Conservation (phyloP, 2,888 invertebrate genomes). For the Acleris laterana region DNA sequence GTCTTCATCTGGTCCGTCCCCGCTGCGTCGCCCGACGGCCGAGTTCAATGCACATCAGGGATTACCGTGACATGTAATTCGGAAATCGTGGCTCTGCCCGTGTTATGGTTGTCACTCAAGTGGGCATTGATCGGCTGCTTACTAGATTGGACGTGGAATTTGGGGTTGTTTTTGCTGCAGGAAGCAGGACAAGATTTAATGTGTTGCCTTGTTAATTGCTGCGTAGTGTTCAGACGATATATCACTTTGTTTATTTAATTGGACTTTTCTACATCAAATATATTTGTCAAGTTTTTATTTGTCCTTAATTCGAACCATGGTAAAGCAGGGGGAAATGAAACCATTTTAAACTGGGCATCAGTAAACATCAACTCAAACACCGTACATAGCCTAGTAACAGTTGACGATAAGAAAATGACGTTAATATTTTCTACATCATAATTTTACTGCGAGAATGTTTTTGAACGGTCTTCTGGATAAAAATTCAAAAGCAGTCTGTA, state of each 20-base stretch:
- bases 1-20: conserved; percentile 40
- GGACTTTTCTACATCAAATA: too few species aligned
- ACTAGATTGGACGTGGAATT: conserved; percentile 10
- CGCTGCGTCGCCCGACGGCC: conserved; percentile 9
- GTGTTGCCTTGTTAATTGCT: background rate
- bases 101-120: conserved; percentile 10
- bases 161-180: background rate
- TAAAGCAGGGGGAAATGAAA: too few species aligned
- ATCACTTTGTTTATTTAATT: too few species aligned
- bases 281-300: too few species aligned
- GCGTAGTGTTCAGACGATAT: too few species aligned
- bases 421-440: too few species aligned
- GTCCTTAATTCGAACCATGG: too few species aligned
- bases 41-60: conserved; percentile 27
- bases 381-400: background rate
- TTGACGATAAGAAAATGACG: background rate
- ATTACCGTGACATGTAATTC: conserved; percentile 25
- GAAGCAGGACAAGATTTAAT: background rate
- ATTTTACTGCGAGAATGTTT: too few species aligned
- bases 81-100: conserved; percentile 3
- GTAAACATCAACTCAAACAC: too few species aligned
- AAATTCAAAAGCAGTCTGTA: too few species aligned
- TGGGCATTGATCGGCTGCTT: conserved; percentile 11
- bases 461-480: too few species aligned
- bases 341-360: too few species aligned